Base-by-base conservation (phyloP, 2,888 invertebrate species). In the Trilocha varians region DNA sequence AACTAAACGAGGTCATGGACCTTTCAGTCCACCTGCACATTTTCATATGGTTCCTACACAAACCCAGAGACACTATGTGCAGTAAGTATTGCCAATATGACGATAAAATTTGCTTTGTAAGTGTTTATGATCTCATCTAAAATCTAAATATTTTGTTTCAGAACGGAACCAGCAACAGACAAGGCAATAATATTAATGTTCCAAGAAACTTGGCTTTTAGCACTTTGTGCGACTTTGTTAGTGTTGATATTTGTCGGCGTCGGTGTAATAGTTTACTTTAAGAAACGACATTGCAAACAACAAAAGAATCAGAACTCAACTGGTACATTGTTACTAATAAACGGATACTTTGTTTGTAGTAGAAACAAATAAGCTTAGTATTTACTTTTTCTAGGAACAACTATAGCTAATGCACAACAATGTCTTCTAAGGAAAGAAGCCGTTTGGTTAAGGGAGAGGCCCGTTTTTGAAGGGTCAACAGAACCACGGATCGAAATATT, bases 1-100 rank as follows among this genome's bases (percentile, higher is more conserved):
- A 56, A 99, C 97, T 1, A 89, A 91, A 46, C 90, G 91, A 3
- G 99, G 99, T 2, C 89, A 92, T 42, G 98, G 99, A 8, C 96
- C 96, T 0, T 97, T 92, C 65, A 96, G 95, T 41, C 88, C 88
- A 47, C 91, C 94, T 5, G 91, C 93, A 38, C 88, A 91, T 47
- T 84, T 94, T 42, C 88, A 91, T 52, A 91, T 93, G 87, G 89
- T 91, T 44, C 91, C 92, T 11, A 75, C 76, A 35, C 84, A 83
- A 35, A 77, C 82, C 5, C 84, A 82, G 45, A 63, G 83, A 48
- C 84, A 84, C 46, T 84, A 83, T 49, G 84, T 85, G 13, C 84
- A 84, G 84, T 85, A 57, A 71, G 79, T 76, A n/a, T n/a, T n/a
- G n/a, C n/a, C n/a, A n/a, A n/a, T 32, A 16, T 41, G 18, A 11